Evolutionary conservation across 2,888 invertebrate species (phyloP), one percentile per base, ranked within the genome.

Genomic region (Pharmacophagus antenor): DNA sequence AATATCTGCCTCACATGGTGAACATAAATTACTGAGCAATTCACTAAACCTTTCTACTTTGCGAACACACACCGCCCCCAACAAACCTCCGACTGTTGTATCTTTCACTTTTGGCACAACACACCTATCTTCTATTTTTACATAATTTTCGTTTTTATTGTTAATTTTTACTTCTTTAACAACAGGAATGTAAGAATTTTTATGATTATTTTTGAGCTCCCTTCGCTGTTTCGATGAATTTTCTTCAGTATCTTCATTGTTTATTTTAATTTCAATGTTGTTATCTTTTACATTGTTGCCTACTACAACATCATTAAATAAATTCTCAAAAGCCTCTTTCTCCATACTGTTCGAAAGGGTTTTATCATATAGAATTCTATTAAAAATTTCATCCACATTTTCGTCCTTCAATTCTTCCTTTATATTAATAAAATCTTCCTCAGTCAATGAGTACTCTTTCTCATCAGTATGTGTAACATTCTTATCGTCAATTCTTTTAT

Each of bases 1-100:
- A 60, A 85, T 69, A 71, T 90, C 90, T 17, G 90, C 88, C 73
- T 90, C 90, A 65, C 84, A 80, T 4, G 90, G 89, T 4, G 89
- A 88, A 79, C 90, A 89, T 69, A 90, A 77, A 75, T 88, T 90
- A 79, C 87, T 89, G 63, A 90, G 85, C 78, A 90, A 78, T 76
- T 90, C 90, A 89, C 90, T 90, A 70, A 90, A 90, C 68, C 82
- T 83, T 79, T 88, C 88, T 74, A 90, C 90, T 88, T 85, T 88
- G 62, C 85, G 82, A 67, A 90, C 88, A 87, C 90, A 90, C 77
- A 86, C 88, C 58, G 83, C 89, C 65, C 86, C 88, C 66, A 89
- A 74, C 68, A 88, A 78, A 18, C 85, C 83, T 63, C 80, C 77
- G 10, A 80, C 76, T 65, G 82, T 84, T 61, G 76, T 70, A 65